Conservation (phyloP, 2,797 vertebrate genomes). For the Pseudomugil tenellus region DNA sequence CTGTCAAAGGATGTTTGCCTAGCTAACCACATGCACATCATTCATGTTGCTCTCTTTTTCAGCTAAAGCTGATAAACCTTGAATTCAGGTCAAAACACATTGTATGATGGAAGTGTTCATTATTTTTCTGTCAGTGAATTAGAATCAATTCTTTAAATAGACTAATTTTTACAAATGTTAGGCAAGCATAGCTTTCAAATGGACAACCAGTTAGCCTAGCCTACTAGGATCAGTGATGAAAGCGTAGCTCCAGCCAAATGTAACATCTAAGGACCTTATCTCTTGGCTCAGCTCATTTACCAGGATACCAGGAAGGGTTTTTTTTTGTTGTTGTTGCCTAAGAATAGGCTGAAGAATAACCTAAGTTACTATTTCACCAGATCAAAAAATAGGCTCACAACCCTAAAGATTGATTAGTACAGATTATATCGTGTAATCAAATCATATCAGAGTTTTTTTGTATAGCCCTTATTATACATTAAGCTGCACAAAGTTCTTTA, state of each 20-base stretch:
- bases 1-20: slow-evolving; percentile 13
- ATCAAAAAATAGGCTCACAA: not conserved
- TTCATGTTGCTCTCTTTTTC: not conserved
- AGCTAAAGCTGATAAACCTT: not conserved
- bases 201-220: not conserved
- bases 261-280: too few relatives aligned
- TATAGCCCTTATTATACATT: too few relatives aligned
- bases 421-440: too few relatives aligned
- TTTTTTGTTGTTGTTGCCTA: not conserved
- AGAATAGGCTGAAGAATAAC: not conserved
- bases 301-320: too few relatives aligned
- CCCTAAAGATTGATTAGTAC: too few relatives aligned
- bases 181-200: not conserved
- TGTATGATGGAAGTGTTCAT: not conserved
- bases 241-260: not conserved
- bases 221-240: not conserved
- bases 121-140: not conserved
- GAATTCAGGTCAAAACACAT: not conserved
- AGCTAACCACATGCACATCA: not conserved
- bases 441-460: too few relatives aligned
- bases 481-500: too few relatives aligned
- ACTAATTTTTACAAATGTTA: not conserved
- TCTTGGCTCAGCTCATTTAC: too few relatives aligned
- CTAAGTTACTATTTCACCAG: not conserved
- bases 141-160: not conserved